Conservation (phyloP, 2,888 invertebrate species). For the Aplocera efformata region DNA sequence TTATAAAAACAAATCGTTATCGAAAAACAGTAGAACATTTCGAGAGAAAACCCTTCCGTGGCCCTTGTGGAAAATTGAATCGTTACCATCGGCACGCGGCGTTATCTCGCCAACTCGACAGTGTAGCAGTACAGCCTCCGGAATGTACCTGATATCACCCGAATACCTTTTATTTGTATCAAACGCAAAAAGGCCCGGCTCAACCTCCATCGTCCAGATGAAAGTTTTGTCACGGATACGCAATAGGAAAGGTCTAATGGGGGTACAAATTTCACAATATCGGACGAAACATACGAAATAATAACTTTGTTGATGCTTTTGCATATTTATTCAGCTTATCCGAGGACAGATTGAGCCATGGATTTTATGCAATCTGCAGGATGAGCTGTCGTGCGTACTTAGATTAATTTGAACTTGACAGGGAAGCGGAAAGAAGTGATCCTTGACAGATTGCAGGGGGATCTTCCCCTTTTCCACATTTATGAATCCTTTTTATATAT, state of each 20-base stretch:
- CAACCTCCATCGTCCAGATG: constrained; percentile 23
- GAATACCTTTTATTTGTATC: constrained; percentile 43
- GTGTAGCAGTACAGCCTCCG: constrained; percentile 22
- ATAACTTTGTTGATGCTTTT: constrained; percentile 21
- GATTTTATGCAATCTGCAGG: constrained; percentile 16
- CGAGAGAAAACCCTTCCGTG: constrained; percentile 31
- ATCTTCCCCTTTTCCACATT: constrained; percentile 21
- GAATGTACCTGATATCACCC: constrained; percentile 37
- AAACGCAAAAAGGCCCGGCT: constrained; percentile 32
- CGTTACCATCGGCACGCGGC: constrained; percentile 47
- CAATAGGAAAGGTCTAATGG: constrained; percentile 33
- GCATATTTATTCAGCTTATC: constrained; percentile 26
- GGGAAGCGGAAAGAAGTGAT: constrained; percentile 28
- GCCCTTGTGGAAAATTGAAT: constrained; percentile 58
- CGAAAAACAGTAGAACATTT: constrained; percentile 20
- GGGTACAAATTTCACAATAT: constrained; percentile 24
- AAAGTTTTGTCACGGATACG: constrained; percentile 32
- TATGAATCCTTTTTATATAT: constrained; percentile 18
- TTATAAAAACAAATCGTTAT: constrained; percentile 19
- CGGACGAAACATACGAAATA: constrained; percentile 19
- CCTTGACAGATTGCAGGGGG: constrained; percentile 31
- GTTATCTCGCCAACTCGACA: constrained; percentile 41
- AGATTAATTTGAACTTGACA: constrained; percentile 30
- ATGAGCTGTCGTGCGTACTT: constrained; percentile 22
- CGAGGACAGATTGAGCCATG: not conserved